phyloP scores from a whole-genome alignment of 2,888 invertebrate genomes.

The Eristalis pertinax region DNA sequence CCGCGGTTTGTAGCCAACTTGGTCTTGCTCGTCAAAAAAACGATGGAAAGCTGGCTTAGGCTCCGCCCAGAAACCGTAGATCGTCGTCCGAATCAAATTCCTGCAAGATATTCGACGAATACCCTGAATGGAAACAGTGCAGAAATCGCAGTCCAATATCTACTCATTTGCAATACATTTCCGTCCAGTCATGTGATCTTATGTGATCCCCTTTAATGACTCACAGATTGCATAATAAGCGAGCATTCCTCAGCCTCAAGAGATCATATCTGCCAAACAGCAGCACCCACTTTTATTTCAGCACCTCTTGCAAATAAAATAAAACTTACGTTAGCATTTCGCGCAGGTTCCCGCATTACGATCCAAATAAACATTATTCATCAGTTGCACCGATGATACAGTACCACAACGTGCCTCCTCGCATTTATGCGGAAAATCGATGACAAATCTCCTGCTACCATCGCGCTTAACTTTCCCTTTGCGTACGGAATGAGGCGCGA shows the following conservation, averaged over 20 bases:
- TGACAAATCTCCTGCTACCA: constrained; percentile 41
- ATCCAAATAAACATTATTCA: constrained; percentile 7
- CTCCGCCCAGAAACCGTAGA: too few relatives aligned
- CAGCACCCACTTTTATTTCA: neutral
- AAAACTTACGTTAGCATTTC: neutral
- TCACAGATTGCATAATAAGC: neutral
- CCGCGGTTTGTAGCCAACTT: too few relatives aligned
- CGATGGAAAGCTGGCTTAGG: too few relatives aligned
- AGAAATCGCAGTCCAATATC: neutral
- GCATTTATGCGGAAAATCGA: constrained; percentile 26
- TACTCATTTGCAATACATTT: neutral
- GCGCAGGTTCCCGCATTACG: constrained; percentile 1
- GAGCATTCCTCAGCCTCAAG: neutral
- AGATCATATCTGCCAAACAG: neutral
- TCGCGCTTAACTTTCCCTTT: constrained; percentile 43
- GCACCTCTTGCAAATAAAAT: neutral
- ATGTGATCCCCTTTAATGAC: neutral
- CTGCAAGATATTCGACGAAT: too few relatives aligned
- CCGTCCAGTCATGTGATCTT: neutral
- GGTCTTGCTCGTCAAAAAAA: too few relatives aligned
- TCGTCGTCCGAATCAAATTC: too few relatives aligned
- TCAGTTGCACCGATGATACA: constrained; percentile 15
- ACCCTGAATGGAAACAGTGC: too few relatives aligned
- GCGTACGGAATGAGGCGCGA: neutral
- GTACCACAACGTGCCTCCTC: neutral